Conservation (phyloP, 2,888 invertebrate species). For the Apamea sordens region DNA sequence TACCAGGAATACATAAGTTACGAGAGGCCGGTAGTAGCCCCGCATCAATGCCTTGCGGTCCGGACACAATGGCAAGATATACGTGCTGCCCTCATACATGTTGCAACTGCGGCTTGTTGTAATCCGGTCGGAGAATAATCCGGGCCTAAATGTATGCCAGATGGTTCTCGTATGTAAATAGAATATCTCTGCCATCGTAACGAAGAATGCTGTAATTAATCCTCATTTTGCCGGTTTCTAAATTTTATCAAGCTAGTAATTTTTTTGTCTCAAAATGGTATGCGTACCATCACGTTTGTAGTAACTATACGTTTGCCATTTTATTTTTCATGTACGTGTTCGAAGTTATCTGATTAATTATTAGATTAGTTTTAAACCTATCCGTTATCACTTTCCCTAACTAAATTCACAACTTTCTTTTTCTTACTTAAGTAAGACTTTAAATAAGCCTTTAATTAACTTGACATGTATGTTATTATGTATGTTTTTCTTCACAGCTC, state of each 20-base stretch:
- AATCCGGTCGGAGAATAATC: slow-evolving; percentile 44
- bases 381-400: not conserved
- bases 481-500: slow-evolving; percentile 46
- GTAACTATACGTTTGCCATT: not conserved
- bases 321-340: not conserved
- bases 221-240: not conserved
- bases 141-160: slow-evolving; percentile 26
- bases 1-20: slow-evolving; percentile 51
- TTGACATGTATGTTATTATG: not conserved
- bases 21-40: slow-evolving; percentile 12
- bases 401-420: not conserved
- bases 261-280: not conserved
- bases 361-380: not conserved
- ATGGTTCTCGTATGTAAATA: slow-evolving; percentile 8
- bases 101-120: slow-evolving; percentile 48
- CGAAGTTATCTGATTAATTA: not conserved
- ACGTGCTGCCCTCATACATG: slow-evolving; percentile 39
- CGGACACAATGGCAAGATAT: slow-evolving; percentile 53
- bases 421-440: not conserved
- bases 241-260: not conserved
- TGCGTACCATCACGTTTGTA: not conserved
- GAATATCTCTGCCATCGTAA: not conserved
- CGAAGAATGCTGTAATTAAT: not conserved
- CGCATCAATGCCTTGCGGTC: slow-evolving; percentile 46
- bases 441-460: slow-evolving; percentile 2